phyloP scores from a whole-genome alignment of 2,797 vertebrate species.

The Calcarius lapponicus region DNA sequence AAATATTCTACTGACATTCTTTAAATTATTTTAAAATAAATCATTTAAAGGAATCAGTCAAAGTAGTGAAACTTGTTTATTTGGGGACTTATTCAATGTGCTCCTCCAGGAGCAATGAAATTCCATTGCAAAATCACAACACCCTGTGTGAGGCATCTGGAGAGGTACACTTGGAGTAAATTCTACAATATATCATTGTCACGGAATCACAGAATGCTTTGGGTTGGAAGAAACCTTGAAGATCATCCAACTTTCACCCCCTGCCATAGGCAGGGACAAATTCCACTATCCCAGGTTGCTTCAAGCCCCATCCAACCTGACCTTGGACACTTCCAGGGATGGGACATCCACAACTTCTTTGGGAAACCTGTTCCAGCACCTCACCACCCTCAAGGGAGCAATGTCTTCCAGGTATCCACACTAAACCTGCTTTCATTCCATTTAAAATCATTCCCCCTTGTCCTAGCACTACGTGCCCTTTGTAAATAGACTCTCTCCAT shows the following conservation, averaged over 20 bases:
- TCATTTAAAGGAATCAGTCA: not conserved
- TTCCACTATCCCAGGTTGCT: not conserved
- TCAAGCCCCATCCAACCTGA: accelerated
- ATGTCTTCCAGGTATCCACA: not conserved
- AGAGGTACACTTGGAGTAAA: not conserved
- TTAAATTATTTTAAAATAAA: not conserved
- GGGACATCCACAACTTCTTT: not conserved
- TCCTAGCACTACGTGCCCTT: too few species aligned
- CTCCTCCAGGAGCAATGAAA: not conserved
- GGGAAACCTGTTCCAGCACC: not conserved
- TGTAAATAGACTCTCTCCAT: not conserved
- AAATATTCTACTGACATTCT: not conserved
- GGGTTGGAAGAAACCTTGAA: not conserved
- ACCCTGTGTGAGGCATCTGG: accelerated
- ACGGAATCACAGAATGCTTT: accelerated
- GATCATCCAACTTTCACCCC: not conserved
- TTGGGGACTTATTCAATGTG: not conserved
- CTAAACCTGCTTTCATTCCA: not conserved
- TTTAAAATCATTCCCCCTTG: not conserved
- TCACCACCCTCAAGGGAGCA: not conserved
- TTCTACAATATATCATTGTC: not conserved
- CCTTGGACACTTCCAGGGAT: not conserved
- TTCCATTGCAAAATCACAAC: not conserved
- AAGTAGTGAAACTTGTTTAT: not conserved
- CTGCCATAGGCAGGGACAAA: not conserved